phyloP scores from a whole-genome alignment of 1,140 invertebrate species.

The Probaryconus sp. region DNA sequence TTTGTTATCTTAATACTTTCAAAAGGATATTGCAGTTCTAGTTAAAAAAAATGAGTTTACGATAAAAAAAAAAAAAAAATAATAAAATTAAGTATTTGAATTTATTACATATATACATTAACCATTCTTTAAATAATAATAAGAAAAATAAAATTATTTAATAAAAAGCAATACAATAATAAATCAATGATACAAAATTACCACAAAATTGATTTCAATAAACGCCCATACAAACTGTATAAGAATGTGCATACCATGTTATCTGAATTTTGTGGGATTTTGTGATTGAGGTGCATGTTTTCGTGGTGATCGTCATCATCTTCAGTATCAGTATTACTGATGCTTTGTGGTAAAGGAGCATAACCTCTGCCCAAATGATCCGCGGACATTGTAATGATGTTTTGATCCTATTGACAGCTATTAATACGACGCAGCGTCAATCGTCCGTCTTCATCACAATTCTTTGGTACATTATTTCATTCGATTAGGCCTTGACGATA shows the following conservation, averaged over 20 bases:
- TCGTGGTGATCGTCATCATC: conserved; percentile 79
- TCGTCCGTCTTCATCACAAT: not conserved
- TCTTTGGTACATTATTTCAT: not conserved
- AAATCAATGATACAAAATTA: too few relatives aligned
- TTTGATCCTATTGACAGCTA: conserved; percentile 18
- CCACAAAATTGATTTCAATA: too few relatives aligned
- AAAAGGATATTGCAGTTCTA: too few relatives aligned
- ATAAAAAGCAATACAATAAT: too few relatives aligned
- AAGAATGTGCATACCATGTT: conserved; percentile 33
- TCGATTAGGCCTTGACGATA: not conserved
- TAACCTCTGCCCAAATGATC: conserved; percentile 77
- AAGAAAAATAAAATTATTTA: too few relatives aligned
- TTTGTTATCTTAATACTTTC: too few relatives aligned
- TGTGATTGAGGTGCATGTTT: conserved; percentile 21
- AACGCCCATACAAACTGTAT: too few relatives aligned
- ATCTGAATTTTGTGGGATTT: conserved; percentile 19
- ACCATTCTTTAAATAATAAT: too few relatives aligned
- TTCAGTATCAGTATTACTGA: conserved; percentile 86
- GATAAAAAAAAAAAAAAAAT: too few relatives aligned
- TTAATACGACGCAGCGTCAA: conserved; percentile 9
- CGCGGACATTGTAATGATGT: conserved; percentile 43
- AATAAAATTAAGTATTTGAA: too few relatives aligned
- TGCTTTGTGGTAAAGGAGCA: conserved; percentile 84
- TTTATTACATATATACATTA: too few relatives aligned
- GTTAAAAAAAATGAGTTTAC: too few relatives aligned